A percentile compares a stretch with the other conserved stretches of the same genome.
These are phyloP conservation scores for Notamacropus eugenii DNA, from an alignment of 2,797 vertebrate genomes.

Conservation along the genomic window DNA sequence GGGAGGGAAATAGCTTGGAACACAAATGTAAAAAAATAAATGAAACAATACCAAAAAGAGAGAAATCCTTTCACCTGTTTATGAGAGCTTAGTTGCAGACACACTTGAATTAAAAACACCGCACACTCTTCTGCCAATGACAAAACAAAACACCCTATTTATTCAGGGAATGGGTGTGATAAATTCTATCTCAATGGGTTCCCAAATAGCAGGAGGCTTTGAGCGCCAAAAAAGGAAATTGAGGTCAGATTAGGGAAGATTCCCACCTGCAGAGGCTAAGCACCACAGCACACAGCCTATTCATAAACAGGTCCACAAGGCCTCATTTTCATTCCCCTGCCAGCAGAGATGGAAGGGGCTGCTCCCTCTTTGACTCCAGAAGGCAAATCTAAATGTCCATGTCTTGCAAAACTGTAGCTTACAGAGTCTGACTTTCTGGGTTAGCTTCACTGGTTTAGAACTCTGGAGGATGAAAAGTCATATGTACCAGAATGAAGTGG, in stretches of 20 bases:
- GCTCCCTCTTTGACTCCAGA: slow-evolving; percentile 22
- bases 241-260: slow-evolving; percentile 57
- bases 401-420: slow-evolving; percentile 26
- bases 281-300: not conserved
- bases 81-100: not conserved
- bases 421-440: not conserved
- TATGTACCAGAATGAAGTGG: not conserved
- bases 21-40: not conserved
- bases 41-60: not conserved
- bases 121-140: not conserved
- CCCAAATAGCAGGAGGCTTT: slow-evolving; percentile 57
- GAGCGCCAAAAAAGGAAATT: slow-evolving; percentile 60
- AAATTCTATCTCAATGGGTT: slow-evolving; percentile 45
- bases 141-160: slow-evolving; percentile 20
- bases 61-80: not conserved
- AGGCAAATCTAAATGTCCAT: slow-evolving; percentile 31
- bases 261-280: slow-evolving; percentile 58
- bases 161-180: not conserved
- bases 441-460: slow-evolving; percentile 22
- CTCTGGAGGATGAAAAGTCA: not conserved
- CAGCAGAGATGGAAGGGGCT: not conserved
- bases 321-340: slow-evolving; percentile 52
- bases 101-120: slow-evolving; percentile 29
- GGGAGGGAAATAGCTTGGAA: not conserved
- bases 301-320: slow-evolving; percentile 45